Percentiles rank a stretch among this genome's conserved stretches.
These are phyloP conservation scores for Megatriorchis doriae DNA, from an alignment of 2,113 vertebrate species.

Conservation along the genomic window DNA sequence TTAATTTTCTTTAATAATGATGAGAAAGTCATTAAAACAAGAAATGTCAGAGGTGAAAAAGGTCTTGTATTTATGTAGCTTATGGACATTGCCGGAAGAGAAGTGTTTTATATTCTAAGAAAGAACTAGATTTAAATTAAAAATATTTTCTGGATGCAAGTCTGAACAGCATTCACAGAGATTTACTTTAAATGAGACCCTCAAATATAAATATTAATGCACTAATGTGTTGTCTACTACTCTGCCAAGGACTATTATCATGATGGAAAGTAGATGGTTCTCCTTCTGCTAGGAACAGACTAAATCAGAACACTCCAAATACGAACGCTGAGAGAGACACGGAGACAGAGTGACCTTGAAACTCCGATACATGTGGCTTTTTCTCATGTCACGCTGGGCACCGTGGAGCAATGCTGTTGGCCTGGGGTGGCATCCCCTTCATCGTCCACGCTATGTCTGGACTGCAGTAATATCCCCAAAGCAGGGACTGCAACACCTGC, in stretches of 20 bases:
- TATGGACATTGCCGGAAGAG: neutral
- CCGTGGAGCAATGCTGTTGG: neutral
- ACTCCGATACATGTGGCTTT: neutral
- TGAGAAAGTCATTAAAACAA: neutral
- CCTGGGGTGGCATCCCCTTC: neutral
- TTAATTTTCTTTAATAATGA: neutral
- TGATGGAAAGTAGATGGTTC: neutral
- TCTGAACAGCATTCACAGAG: neutral
- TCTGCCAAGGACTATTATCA: neutral
- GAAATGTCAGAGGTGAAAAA: neutral
- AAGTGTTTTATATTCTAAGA: neutral
- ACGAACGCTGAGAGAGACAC: neutral
- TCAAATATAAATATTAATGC: conserved; percentile 24
- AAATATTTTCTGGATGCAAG: neutral
- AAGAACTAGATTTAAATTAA: neutral
- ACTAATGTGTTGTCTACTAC: neutral
- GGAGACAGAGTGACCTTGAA: neutral
- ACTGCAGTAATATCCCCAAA: neutral
- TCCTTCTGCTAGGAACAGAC: neutral
- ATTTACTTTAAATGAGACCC: neutral
- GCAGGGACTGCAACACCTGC: neutral
- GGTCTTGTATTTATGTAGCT: neutral
- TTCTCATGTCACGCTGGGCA: neutral
- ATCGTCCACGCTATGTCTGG: neutral
- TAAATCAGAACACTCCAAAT: neutral